Base-by-base conservation (phyloP, 1,140 invertebrate genomes). In the Heterodera carotae region DNA sequence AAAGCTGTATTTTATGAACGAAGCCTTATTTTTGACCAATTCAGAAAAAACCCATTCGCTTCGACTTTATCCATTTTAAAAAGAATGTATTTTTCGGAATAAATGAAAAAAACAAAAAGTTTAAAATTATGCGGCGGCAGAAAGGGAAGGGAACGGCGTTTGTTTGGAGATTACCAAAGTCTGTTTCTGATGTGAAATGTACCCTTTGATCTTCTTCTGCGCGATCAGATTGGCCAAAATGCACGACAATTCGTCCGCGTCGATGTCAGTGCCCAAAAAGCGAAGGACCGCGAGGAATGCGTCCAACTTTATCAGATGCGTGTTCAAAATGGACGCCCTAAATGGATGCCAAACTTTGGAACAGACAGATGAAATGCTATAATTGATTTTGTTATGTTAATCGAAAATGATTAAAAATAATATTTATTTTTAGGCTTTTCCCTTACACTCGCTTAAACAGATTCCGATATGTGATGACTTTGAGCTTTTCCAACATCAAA, bases 121-220 rank as follows among this genome's bases (percentile, higher is more conserved):
- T 15, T n/a, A 66, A 66, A 31, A 66, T 29, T 31, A 15, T 2
- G n/a, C 62, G 22, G 27, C 29, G 33, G 27, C 60, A 62, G 78
- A 79, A 60, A 79, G 59, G 25, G 78, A 69, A 31, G 96, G 96
- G 89, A 99, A 98, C 22, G 96, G 93, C 90, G 95, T 96, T 86
- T 95, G 93, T 89, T 98, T 98, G 81, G 95, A 97, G 59, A 99
- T 93, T 67, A 99, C 96, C 68, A 99, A 90, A 89, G 97, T 98
- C 87, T 96, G 93, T 89, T 98, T 96, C 77, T 94, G 93, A 89
- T 96, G 93, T 0, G 95, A 97, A 86, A 99, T 97, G 88, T 99
- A 99, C 0, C 97, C 96, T 88, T 98, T 91, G 66, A 91, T 90
- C 80, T 90, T 91, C 79, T 89, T 89, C 89, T 90, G 94, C 88